These are phyloP conservation scores for Drosophila saltans DNA, from an alignment of 1,140 invertebrate genomes.

Conservation along the genomic window DNA sequence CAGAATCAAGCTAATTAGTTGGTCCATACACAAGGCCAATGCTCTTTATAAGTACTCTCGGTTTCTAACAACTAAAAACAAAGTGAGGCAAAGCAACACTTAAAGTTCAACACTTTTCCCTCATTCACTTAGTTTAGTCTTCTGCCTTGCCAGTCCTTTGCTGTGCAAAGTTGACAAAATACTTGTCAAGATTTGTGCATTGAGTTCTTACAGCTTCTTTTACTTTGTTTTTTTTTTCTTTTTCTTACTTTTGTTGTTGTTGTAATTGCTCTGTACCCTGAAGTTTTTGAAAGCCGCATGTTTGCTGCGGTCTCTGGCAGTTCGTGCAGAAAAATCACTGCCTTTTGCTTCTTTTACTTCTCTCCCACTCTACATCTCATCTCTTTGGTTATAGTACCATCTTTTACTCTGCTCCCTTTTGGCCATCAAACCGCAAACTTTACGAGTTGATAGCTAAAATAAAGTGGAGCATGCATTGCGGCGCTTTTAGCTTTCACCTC, in stretches of 20 bases:
- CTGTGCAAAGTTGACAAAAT: conserved; percentile 74
- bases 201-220: conserved; percentile 27
- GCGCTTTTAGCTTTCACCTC: conserved; percentile 30
- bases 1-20: conserved; percentile 68
- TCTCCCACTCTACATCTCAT: not conserved
- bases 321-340: conserved; percentile 57
- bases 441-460: conserved; percentile 79
- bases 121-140: conserved; percentile 40
- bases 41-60: conserved; percentile 52
- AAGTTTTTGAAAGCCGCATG: conserved; percentile 55
- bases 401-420: conserved; percentile 18
- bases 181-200: conserved; percentile 73
- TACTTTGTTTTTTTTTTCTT: conserved; percentile 11
- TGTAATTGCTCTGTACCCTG: conserved; percentile 50
- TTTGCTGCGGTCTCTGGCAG: conserved; percentile 43
- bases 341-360: conserved; percentile 17
- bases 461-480: conserved; percentile 75
- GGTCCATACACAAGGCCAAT: conserved; percentile 21
- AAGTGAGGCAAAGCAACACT: conserved; percentile 37
- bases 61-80: conserved; percentile 49
- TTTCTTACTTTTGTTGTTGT: conserved; percentile 49
- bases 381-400: not conserved
- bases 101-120: conserved; percentile 52
- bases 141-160: conserved; percentile 12
- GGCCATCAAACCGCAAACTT: conserved; percentile 76